These are phyloP conservation scores for Numenius arquata DNA, from an alignment of 2,113 vertebrate species.

Conservation along the genomic window DNA sequence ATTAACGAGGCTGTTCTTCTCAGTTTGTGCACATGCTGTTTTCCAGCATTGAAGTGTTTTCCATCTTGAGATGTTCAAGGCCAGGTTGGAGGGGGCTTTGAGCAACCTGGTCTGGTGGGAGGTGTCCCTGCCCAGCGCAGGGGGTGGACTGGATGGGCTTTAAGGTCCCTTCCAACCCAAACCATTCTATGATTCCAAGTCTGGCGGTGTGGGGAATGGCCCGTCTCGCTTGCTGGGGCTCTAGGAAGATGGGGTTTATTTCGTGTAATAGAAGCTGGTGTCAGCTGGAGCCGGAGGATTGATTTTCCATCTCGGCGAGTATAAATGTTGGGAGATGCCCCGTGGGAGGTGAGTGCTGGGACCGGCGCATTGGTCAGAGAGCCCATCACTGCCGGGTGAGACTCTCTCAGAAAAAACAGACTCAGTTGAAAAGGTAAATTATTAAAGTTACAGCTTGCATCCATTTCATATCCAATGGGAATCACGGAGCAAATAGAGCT, in stretches of 20 bases:
- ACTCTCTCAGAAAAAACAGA: neutral
- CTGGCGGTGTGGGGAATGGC: neutral
- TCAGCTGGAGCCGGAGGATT: constrained; percentile 38
- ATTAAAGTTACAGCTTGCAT: neutral
- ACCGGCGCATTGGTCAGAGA: neutral
- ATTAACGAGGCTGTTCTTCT: neutral
- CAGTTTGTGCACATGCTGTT: neutral
- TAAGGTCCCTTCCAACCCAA: too few species aligned
- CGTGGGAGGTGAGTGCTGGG: neutral
- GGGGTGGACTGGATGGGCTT: too few species aligned
- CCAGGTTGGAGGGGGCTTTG: too few species aligned
- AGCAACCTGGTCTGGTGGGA: too few species aligned
- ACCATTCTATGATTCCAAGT: neutral
- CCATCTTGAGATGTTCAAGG: too few species aligned
- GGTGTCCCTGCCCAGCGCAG: too few species aligned
- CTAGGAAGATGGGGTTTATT: neutral
- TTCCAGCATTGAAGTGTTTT: neutral
- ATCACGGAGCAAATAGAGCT: neutral
- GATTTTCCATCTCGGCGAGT: neutral
- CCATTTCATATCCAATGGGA: neutral
- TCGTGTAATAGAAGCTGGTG: constrained; percentile 20
- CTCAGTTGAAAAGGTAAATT: neutral
- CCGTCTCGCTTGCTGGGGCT: neutral
- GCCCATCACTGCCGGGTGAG: neutral
- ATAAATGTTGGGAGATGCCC: neutral